Percentiles rank a stretch among this genome's conserved stretches.
Evolutionary conservation across 92 coral and sea anemone genomes (phyloP).

Genomic region (Plumapathes pennacea): DNA sequence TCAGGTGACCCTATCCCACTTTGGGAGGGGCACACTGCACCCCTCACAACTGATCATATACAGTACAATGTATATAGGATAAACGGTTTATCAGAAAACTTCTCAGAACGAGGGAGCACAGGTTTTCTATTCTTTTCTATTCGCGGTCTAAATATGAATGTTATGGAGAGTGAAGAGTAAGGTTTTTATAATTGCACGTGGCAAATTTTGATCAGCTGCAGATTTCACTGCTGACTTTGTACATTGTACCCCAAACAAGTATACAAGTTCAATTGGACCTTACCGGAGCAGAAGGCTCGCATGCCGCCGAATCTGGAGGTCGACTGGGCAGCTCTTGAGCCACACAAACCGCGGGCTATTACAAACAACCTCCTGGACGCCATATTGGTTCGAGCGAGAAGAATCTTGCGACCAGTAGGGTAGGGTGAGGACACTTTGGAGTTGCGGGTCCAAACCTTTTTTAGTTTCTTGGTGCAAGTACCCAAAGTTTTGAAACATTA

Average conservation of each 20-base stretch:
- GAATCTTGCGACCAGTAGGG: conserved; percentile 29
- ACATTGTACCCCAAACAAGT: not conserved
- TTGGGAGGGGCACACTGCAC: too few relatives aligned
- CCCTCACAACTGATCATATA: too few relatives aligned
- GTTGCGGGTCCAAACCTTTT: not conserved
- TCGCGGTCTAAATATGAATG: too few relatives aligned
- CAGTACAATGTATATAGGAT: too few relatives aligned
- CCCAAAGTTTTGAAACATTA: not conserved
- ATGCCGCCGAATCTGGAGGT: conserved; percentile 15
- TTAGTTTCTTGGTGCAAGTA: not conserved
- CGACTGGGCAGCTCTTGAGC: conserved; percentile 32
- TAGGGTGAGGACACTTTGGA: not conserved
- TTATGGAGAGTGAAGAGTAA: too few relatives aligned
- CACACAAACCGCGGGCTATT: conserved; percentile 63
- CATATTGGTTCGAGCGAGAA: conserved; percentile 36
- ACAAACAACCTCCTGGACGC: conserved; percentile 73
- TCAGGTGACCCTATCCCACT: too few relatives aligned
- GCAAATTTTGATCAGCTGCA: too few relatives aligned
- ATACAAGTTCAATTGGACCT: not conserved
- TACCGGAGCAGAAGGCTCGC: conserved; percentile 75
- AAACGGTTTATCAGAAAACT: too few relatives aligned
- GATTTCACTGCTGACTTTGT: not conserved
- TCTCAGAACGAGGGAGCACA: too few relatives aligned
- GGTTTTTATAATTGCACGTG: too few relatives aligned
- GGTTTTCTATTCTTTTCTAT: too few relatives aligned